Conservation (phyloP, 2,888 invertebrate genomes). For the Chrysina gloriosa region DNA sequence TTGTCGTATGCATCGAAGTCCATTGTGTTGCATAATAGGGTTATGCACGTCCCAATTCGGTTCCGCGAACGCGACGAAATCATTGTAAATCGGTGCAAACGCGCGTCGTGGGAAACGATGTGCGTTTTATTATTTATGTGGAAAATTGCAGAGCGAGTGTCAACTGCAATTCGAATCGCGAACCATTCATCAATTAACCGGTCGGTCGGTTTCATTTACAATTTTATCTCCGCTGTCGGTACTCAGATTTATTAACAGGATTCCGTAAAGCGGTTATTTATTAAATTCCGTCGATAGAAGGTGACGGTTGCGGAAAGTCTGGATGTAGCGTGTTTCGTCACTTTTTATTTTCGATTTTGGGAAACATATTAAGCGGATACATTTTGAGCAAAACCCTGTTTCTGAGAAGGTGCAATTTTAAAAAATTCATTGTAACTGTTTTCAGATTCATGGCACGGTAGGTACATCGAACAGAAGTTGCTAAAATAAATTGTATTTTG, state of each 20-base stretch:
- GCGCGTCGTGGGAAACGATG: slow-evolving; percentile 11
- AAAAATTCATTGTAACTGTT: too few relatives aligned
- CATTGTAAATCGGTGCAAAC: background rate
- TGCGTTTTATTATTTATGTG: slow-evolving; percentile 29
- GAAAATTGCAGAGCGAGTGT: slow-evolving; percentile 22
- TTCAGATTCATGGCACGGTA: too few relatives aligned
- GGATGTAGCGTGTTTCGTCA: too few relatives aligned
- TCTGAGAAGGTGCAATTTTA: too few relatives aligned
- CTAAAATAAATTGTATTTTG: too few relatives aligned
- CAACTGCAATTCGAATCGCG: slow-evolving; percentile 18
- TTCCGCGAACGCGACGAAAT: background rate
- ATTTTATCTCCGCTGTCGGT: slow-evolving; percentile 13
- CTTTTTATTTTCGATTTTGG: too few relatives aligned
- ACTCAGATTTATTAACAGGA: slow-evolving; percentile 12
- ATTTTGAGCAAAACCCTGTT: too few relatives aligned
- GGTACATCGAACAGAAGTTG: too few relatives aligned
- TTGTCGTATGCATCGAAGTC: background rate
- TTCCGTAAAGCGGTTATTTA: slow-evolving; percentile 6
- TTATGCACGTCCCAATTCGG: background rate
- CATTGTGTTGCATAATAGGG: slow-evolving; percentile 9
- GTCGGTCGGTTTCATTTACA: slow-evolving; percentile 17
- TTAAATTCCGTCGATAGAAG: too few relatives aligned
- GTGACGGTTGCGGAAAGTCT: too few relatives aligned
- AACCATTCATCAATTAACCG: slow-evolving; percentile 22
- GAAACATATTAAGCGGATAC: too few relatives aligned